Evolutionary conservation across 2,797 vertebrate species (phyloP).

Genomic region (Periparus ater): DNA sequence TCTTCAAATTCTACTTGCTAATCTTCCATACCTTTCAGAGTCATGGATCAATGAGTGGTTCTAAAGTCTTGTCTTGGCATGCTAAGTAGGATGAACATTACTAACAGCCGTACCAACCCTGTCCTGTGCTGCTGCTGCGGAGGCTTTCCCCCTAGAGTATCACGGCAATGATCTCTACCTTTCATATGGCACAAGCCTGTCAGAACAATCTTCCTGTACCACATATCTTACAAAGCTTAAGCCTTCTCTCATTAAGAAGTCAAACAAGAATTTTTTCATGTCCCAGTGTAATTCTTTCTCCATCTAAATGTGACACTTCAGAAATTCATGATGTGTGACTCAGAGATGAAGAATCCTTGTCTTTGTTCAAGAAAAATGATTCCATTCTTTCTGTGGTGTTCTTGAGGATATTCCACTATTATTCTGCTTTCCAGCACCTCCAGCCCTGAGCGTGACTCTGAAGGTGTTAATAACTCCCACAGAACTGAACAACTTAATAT

Average conservation of each 20-base stretch:
- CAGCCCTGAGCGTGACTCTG: neutral
- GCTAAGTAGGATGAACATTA: neutral
- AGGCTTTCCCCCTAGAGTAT: neutral
- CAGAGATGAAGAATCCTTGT: conserved; percentile 18
- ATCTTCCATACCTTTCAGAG: neutral
- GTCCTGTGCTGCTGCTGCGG: neutral
- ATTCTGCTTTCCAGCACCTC: neutral
- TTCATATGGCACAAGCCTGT: neutral
- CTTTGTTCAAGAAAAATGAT: conserved; percentile 47
- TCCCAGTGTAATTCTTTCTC: neutral
- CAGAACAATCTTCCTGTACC: neutral
- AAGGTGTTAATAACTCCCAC: conserved; percentile 25
- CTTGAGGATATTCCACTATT: neutral
- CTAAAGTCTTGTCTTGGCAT: neutral
- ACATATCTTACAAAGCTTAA: neutral
- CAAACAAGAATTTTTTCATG: neutral
- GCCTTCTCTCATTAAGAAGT: neutral
- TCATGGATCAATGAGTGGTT: neutral
- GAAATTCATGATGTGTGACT: conserved; percentile 45
- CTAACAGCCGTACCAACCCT: neutral
- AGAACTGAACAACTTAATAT: conserved; percentile 11
- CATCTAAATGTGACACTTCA: neutral
- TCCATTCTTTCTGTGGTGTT: conserved; percentile 16
- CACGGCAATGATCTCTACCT: neutral
- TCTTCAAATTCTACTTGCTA: neutral